Base-by-base conservation (phyloP, 2,113 vertebrate species). In the Pelobates fuscus region DNA sequence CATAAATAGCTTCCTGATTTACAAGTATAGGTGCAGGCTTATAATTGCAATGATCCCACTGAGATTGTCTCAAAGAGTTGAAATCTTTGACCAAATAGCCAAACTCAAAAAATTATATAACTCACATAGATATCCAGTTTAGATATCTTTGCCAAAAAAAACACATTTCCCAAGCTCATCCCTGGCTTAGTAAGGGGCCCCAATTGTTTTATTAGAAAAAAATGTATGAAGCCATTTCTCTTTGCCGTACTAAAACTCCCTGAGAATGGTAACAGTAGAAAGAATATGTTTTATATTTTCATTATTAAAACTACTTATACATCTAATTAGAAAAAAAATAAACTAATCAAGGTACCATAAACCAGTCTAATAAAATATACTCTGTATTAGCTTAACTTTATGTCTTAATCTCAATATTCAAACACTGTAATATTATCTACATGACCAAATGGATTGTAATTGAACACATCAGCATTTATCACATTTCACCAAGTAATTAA, bases 401-500 rank as follows among this genome's bases (percentile, higher is more conserved):
- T 67, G 37, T 67, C 54, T 75, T 67, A 24, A 75, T 75, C 72
- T 67, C 25, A 8, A 17, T 23, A 44, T 75, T 67, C 37, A 25
- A 67, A 49, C 12, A 59, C 25, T 75, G 63, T 75, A 75, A 75
- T 62, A 58, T 30, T 67, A 75, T 67, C 72, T 75, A 75, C 72
- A 67, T 59, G 72, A 41, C 72, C 72, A 75, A 75, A 75, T 75
- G 72, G 72, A 75, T 58, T 30, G 72, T 75, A 75, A 75, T 75
- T 67, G 72, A 67, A 67, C 55, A 59, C 72, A 27, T 41, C 30
- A 17, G 37, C 52, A 75, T 75, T 75, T 65, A 75, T 75, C 72
- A 75, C 63, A 75, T 75, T 75, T 75, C 72, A 75, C 72, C 72
- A 67, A 75, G 72, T 75, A 75, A 75, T 75, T 75, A 75, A 75